Base-by-base conservation (phyloP, 2,888 invertebrate species). In the Caenorhabditis sp. region DNA sequence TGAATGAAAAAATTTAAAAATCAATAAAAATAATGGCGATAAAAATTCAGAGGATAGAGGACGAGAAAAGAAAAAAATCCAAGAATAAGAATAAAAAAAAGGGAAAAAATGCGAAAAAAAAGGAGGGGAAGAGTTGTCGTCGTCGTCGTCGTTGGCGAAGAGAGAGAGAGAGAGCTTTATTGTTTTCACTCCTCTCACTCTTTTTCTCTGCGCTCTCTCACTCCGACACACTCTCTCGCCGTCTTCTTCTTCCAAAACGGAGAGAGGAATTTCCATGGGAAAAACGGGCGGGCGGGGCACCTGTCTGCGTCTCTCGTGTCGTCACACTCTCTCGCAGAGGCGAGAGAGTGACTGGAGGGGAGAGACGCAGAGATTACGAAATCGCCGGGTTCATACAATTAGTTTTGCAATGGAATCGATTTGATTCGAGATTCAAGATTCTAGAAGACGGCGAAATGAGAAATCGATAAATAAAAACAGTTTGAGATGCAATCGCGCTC, bases 181-280 rank as follows among this genome's bases (percentile, higher is more conserved):
- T 76, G 67, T 65, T 67, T 76, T 67, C 50, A 35, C 56, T 50
- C 47, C 35, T 24, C 26, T 32, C 28, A 50, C 15, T 22, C 18
- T 56, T 24, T 65, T 53, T 72, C 37, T 72, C 44, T 18, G n/a
- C n/a, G 22, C 56, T 47, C 65, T 56, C 24, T 55, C 32, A 44
- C 40, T 18, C 51, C 5, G 5, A 4, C 32, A 2, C 32, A 65
- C 72, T 22, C 44, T 72, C 26, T 56, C n/a, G n/a, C n/a, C n/a
- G n/a, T n/a, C 70, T 72, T 65, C 50, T 58, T 64, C 56, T 72
- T 72, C 64, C 72, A 64, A 64, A 72, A 62, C 35, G 62, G 55
- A 62, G 50, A 64, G n/a, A 28, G 50, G 62, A 62, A 60, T 71
- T 72, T 64, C 55, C 72, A 64, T 72, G 72, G 22, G 62, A 50